Base-by-base conservation (phyloP, 2,888 invertebrate species). In the Mesochorus sp. region DNA sequence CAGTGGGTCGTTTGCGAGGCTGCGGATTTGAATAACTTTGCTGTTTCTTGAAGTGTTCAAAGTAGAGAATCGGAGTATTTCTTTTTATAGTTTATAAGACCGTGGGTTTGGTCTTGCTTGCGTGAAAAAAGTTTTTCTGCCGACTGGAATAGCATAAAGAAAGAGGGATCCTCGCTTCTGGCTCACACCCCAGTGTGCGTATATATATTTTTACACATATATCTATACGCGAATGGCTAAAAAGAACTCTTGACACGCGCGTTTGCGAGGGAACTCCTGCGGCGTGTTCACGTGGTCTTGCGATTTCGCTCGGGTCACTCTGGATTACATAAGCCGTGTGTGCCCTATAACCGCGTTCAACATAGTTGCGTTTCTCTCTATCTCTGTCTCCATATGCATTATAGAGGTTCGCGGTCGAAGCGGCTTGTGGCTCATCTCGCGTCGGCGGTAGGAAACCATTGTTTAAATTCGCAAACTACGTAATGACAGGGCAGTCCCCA, bases 381-480 rank as follows among this genome's bases (percentile, higher is more conserved):
- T 28, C 12, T n/a, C 26, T 0, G 12, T 17, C 42, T 14, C 61
- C 37, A 61, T 66, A 51, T 68, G 57, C 44, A 57, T 66, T 49
- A 59, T 67, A 57, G 53, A 67, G 67, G 61, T 67, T 68, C 47
- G 67, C 72, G 66, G 49, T 67, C 61, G 51, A 66, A 72, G 44
- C 66, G 66, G 61, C 79, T 64, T 47, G 66, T 37, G 64, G 61
- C 64, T 57, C 64, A 57, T 66, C 70, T 73, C 80, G 73, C 62
- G 76, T 70, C 74, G 82, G 84, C 84, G 83, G 88, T 87, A 86
- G 88, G 86, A 88, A 88, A 88, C 86, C 84, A 85, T 87, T 89
- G 89, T 87, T 88, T 89, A 88, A 89, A 89, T 88, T 90, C 85
- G 87, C 88, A 89, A 90, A 89, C 87, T 88, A 88, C 87, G 86